phyloP scores from a whole-genome alignment of 92 coral and sea anemone genomes.

The Epizoanthus illoricatus region DNA sequence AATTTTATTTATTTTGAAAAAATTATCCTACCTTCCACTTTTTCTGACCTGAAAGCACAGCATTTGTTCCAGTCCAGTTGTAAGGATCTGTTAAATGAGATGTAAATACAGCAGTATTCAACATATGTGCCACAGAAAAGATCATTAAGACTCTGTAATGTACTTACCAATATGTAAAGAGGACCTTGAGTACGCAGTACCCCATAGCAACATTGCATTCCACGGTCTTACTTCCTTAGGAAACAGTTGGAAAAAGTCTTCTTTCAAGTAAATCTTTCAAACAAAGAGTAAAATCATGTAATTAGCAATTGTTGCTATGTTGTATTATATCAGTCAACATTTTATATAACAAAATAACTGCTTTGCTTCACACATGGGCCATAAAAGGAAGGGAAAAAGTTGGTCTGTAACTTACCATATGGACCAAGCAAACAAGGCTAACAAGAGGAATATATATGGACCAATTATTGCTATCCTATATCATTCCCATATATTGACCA shows the following conservation, averaged over 20 bases:
- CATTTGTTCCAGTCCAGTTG: conserved; percentile 97
- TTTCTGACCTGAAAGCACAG: conserved; percentile 83
- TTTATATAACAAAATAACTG: neutral
- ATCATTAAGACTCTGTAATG: neutral
- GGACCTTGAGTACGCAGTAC: conserved; percentile 86
- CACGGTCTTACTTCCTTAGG: conserved; percentile 86
- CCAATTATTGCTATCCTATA: too few relatives aligned
- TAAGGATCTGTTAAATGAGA: conserved; percentile 73
- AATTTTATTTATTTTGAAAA: neutral
- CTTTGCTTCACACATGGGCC: too few relatives aligned
- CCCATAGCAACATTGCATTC: conserved; percentile 97
- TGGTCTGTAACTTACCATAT: too few relatives aligned
- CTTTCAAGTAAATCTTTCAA: conserved; percentile 69
- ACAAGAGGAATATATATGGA: too few relatives aligned
- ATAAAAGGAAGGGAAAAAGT: too few relatives aligned
- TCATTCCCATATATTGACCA: too few relatives aligned
- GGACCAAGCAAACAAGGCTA: too few relatives aligned
- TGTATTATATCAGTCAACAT: neutral
- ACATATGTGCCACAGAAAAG: neutral
- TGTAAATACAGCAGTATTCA: neutral
- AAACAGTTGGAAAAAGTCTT: conserved; percentile 85
- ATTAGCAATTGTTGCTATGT: neutral
- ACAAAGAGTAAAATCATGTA: neutral
- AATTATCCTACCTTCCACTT: conserved; percentile 78
- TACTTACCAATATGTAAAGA: conserved; percentile 79